phyloP scores from a whole-genome alignment of 2,888 invertebrate genomes.

The Phyto melanocephala region DNA sequence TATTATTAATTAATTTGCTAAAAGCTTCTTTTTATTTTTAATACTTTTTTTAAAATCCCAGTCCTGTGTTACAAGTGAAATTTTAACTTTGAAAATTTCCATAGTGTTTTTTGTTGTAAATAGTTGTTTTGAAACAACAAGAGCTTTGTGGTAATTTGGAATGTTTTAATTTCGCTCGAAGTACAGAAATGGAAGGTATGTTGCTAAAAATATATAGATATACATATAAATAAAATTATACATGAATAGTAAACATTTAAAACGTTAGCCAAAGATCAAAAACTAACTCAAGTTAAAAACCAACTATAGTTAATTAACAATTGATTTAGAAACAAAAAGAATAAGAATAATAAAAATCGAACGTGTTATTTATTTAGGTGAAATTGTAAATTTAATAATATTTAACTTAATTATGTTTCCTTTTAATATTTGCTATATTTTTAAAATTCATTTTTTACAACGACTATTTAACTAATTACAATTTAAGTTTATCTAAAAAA shows the following conservation, averaged over 20 bases:
- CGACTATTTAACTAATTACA: constrained; percentile 39
- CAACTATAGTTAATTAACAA: constrained; percentile 57
- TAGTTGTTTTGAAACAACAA: no score
- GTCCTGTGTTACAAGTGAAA: no score
- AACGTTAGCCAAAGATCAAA: constrained; percentile 63
- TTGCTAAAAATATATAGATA: not conserved
- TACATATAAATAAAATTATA: not conserved
- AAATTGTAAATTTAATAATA: constrained; percentile 31
- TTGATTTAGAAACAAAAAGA: constrained; percentile 26
- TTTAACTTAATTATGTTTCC: not conserved
- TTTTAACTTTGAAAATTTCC: no score
- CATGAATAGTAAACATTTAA: constrained; percentile 32
- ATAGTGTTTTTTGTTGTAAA: no score
- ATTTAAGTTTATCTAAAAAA: constrained; percentile 44
- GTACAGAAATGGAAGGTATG: no score
- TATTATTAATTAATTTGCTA: constrained; percentile 7
- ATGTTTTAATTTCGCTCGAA: no score
- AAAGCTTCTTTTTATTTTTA: not conserved
- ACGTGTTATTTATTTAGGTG: constrained; percentile 22
- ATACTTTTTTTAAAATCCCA: no score
- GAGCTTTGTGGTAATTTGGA: no score
- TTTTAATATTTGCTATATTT: not conserved
- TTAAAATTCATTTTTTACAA: constrained; percentile 44
- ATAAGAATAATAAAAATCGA: not conserved
- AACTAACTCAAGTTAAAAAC: constrained; percentile 64